Evolutionary conservation across 2,113 vertebrate genomes (phyloP), one percentile per base, ranked within the genome.

Genomic region (Hystrix brachyura): DNA sequence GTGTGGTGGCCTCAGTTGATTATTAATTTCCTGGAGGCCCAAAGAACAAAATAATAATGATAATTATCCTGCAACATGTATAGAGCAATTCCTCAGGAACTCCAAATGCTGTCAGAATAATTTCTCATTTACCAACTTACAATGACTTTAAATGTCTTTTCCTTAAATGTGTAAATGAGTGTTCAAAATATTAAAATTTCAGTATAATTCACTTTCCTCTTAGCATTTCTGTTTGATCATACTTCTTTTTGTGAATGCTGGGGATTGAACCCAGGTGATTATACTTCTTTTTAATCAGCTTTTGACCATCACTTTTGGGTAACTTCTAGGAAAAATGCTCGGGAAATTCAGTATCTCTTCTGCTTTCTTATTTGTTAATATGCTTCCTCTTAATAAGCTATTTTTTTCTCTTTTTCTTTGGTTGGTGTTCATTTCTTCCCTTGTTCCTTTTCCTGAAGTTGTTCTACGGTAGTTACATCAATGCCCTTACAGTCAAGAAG

Each of bases 1-100:
- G 89, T 97, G 95, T 25, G 43, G 92, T 59, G 25, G 10, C 67
- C 67, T 71, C 25, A 59, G 90, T 86, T 96, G 78, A 94, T 96
- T 88, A 18, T 65, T 53, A 34, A 79, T 80, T 97, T 97, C 69
- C 76, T 72, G 53, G 83, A 94, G 93, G 59, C 65, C 64, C 64
- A 83, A 79, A 76, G 62, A 83, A 62, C 51, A 92, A 78, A 79
- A 74, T 86, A 71, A 65, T 65, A 60, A 85, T 82, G 29, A 76
- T 87, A 78, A 84, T 91, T 80, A 69, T 19, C n/a, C 23, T 53
- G 29, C 17, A 19, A 17, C 3, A 9, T 21, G 32, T 87, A 27
- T 32, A 53, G 38, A 84, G 6, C 23, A 65, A 84, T 59, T 91
- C 69, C 87, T 72, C 27, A 43, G 60, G 92, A 74, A 23, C 19